Evolutionary conservation across 2,113 vertebrate species (phyloP).

Genomic region (Dinomys branickii): DNA sequence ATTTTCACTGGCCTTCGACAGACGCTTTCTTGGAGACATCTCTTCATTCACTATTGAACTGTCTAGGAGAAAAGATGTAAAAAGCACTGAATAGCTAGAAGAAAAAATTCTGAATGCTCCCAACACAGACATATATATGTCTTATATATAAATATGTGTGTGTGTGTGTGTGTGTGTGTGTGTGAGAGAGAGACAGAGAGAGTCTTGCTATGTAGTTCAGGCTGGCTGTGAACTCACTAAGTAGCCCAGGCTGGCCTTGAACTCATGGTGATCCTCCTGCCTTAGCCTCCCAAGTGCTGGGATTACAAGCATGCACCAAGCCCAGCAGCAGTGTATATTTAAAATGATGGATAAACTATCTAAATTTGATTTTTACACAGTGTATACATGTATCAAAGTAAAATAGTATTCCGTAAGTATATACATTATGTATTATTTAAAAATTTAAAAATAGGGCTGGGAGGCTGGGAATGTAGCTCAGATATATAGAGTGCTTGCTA

Average conservation of each 20-base stretch:
- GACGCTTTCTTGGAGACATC: constrained; percentile 82
- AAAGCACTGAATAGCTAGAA: not conserved
- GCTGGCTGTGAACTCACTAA: not conserved
- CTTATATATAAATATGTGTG: too few relatives aligned
- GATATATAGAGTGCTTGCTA: not conserved
- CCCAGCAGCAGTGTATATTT: not conserved
- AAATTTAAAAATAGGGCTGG: not conserved
- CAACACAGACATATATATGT: not conserved
- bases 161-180: too few relatives aligned
- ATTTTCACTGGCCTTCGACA: constrained; percentile 68
- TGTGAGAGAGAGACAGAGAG: not conserved
- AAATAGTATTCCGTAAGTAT: not conserved
- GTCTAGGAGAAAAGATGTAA: constrained; percentile 40
- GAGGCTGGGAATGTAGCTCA: not conserved
- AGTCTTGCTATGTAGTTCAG: not conserved
- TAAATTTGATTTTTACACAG: not conserved
- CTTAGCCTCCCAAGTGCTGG: not conserved
- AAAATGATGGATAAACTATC: not conserved
- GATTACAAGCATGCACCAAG: too few relatives aligned
- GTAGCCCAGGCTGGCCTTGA: not conserved
- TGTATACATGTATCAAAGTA: not conserved
- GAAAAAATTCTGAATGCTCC: not conserved
- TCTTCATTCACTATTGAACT: constrained; percentile 83
- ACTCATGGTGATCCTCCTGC: not conserved
- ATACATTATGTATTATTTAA: not conserved